phyloP scores from a whole-genome alignment of 2,888 invertebrate species.

The Galeopsomyia nigrocyanea region DNA sequence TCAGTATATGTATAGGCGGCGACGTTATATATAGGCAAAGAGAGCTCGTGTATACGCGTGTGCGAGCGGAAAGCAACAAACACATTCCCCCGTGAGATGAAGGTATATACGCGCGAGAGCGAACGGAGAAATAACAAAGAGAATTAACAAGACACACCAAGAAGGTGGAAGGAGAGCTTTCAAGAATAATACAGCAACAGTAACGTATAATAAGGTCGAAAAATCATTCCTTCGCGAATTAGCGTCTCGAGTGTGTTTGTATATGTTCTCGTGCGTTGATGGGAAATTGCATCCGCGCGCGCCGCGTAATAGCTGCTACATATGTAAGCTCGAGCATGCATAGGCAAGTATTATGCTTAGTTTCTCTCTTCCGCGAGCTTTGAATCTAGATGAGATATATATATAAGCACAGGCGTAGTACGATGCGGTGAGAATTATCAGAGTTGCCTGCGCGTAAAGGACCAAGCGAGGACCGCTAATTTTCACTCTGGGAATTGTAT shows the following conservation, averaged over 20 bases:
- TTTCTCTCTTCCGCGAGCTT: constrained; percentile 14
- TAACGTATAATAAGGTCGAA: too few relatives aligned
- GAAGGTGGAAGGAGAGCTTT: background rate
- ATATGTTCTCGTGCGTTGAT: constrained; percentile 19
- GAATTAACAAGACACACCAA: constrained; percentile 10
- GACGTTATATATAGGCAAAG: background rate
- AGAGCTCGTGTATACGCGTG: too few relatives aligned
- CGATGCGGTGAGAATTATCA: background rate
- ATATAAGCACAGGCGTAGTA: background rate
- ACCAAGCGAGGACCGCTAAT: constrained; percentile 45
- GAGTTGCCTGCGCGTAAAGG: too few relatives aligned
- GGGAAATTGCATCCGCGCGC: constrained; percentile 46
- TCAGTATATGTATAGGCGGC: background rate
- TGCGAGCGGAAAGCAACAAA: background rate
- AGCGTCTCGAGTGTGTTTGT: too few relatives aligned
- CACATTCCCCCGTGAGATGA: background rate
- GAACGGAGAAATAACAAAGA: constrained; percentile 2
- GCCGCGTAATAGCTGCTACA: background rate
- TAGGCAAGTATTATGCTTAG: constrained; percentile 8
- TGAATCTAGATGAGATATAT: constrained; percentile 27
- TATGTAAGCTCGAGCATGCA: constrained; percentile 2
- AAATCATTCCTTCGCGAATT: too few relatives aligned
- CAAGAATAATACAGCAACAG: constrained; percentile 21
- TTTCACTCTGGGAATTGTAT: constrained; percentile 50
- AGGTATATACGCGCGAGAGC: background rate